These are phyloP conservation scores for Scaptomyza cyrtandrae DNA, from an alignment of 2,888 invertebrate species.

Conservation along the genomic window DNA sequence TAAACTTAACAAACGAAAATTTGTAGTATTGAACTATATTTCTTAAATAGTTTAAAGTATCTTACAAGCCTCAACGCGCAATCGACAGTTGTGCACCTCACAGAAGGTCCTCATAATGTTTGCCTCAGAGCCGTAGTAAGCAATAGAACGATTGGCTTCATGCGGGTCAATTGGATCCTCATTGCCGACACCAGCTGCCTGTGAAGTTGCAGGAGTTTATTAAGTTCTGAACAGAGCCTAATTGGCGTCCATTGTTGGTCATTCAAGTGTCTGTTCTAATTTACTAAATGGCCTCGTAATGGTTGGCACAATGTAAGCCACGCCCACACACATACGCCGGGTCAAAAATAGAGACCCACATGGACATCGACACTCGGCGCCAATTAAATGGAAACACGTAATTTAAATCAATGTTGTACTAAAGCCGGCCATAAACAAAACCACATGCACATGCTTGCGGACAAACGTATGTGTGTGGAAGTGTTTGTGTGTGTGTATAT, in stretches of 20 bases:
- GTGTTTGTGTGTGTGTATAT: slow-evolving; percentile 34
- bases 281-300: slow-evolving; percentile 70
- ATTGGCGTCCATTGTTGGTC: slow-evolving; percentile 59
- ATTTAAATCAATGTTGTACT: slow-evolving; percentile 80
- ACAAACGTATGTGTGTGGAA: slow-evolving; percentile 23
- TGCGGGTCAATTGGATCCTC: slow-evolving; percentile 75
- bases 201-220: slow-evolving; percentile 41
- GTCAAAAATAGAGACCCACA: slow-evolving; percentile 4
- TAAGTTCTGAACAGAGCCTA: slow-evolving; percentile 48
- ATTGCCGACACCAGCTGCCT: slow-evolving; percentile 79
- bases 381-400: slow-evolving; percentile 78
- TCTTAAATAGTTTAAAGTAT: background rate
- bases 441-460: slow-evolving; percentile 73
- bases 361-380: slow-evolving; percentile 69
- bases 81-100: slow-evolving; percentile 76
- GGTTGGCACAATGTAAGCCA: slow-evolving; percentile 42
- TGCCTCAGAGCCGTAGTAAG: slow-evolving; percentile 80
- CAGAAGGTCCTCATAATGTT: slow-evolving; percentile 81
- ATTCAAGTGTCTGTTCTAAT: slow-evolving; percentile 70
- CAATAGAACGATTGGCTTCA: slow-evolving; percentile 63
- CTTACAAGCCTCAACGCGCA: slow-evolving; percentile 81
- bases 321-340: slow-evolving; percentile 21
- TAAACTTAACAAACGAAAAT: too few species aligned
- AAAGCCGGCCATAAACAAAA: slow-evolving; percentile 78
- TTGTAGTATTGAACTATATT: background rate